A percentile compares a stretch with the other conserved stretches of the same genome.
phyloP scores from a whole-genome alignment of 2,797 vertebrate genomes.

The Carapus acus region DNA sequence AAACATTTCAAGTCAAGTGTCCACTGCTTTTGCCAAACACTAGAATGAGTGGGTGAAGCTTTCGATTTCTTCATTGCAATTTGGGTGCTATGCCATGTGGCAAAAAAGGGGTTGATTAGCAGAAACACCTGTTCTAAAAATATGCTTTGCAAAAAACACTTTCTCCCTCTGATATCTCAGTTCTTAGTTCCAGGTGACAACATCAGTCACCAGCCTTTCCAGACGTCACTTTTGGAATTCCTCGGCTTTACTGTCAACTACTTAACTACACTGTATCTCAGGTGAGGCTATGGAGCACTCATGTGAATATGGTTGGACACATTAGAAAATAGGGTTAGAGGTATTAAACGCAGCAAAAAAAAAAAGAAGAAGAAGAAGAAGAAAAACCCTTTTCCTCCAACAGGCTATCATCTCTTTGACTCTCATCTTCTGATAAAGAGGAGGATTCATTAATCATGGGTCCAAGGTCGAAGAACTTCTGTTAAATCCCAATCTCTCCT shows the following conservation, averaged over 20 bases:
- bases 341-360: conserved; percentile 40
- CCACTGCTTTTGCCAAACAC: too few relatives aligned
- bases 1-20: too few relatives aligned
- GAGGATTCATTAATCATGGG: conserved; percentile 40
- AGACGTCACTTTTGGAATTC: conserved; percentile 40
- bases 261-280: conserved; percentile 31
- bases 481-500: conserved; percentile 23
- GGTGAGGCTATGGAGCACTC: conserved; percentile 34
- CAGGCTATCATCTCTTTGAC: conserved; percentile 43
- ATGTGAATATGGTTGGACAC: conserved; percentile 48
- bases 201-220: conserved; percentile 40
- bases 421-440: conserved; percentile 37
- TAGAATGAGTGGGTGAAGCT: too few relatives aligned
- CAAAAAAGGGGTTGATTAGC: too few relatives aligned
- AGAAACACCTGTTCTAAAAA: conserved; percentile 15
- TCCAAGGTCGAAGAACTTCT: conserved; percentile 41
- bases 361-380: too few relatives aligned
- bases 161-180: background rate
- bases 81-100: too few relatives aligned
- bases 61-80: too few relatives aligned
- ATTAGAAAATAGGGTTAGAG: conserved; percentile 45
- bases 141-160: conserved; percentile 6
- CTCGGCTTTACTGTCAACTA: conserved; percentile 35
- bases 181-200: conserved; percentile 21
- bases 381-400: conserved; percentile 32